Base-by-base conservation (phyloP, 2,888 invertebrate species). In the Pterostichus niger region DNA sequence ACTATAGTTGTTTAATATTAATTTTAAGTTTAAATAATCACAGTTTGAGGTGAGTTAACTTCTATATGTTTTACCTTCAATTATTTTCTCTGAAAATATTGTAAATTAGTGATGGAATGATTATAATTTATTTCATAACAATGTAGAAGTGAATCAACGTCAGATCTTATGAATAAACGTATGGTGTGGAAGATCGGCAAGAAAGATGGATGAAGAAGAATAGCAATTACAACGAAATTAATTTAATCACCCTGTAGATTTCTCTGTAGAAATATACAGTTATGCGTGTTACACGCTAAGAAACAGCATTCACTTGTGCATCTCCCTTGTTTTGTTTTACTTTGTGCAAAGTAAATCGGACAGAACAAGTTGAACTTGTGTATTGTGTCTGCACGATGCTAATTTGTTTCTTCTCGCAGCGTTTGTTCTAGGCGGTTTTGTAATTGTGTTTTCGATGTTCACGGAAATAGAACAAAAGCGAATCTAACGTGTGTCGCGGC, bases 341-440 rank as follows among this genome's bases (percentile, higher is more conserved):
- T 52, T 75, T n/a, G 5, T 61, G 61, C 24, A 44, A 40, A 61
- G 78, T 78, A 78, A 78, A 78, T 78, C 61, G 56, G 17, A 61
- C 78, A 59, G 78, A 78, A 78, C 78, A 78, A 78, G 59, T 59
- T 78, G 46, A 78, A 78, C 59, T 78, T 78, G 78, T 78, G 78
- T 78, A 78, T 78, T 78, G 78, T 77, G 77, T 78, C 61, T 56
- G 78, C 59, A 31, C 61, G 61, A 59, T 78, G 78, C 59, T 78
- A 78, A 78, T 78, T 78, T 78, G 78, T 78, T 77, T 78, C 59
- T 78, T 24, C 56, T 46, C 40, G n/a, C n/a, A n/a, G n/a, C n/a
- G n/a, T 59, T 61, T 56, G 78, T 78, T 61, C 56, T 17, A 59
- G 49, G 59, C 78, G 44, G 59, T 40, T 56, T 49, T 75, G 73